These are phyloP conservation scores for Lamellibrachia satsuma DNA, from an alignment of 2,888 invertebrate genomes.

Conservation along the genomic window DNA sequence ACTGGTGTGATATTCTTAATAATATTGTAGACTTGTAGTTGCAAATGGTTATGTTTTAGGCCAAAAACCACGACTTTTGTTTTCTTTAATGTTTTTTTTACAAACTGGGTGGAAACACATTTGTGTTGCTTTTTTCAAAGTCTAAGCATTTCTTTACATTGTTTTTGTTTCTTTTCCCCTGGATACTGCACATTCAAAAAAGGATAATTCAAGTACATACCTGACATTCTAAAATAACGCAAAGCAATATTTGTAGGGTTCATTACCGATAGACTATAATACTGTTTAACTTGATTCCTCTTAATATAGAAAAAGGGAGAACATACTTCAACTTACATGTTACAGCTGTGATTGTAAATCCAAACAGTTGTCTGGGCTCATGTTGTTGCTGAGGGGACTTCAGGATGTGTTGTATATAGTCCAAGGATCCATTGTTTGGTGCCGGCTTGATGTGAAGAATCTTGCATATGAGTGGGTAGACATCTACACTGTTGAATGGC, in stretches of 20 bases:
- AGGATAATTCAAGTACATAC: background rate
- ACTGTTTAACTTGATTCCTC: too few relatives aligned
- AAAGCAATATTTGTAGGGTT: background rate
- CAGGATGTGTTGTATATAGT: slow-evolving; percentile 35
- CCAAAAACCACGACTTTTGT: too few relatives aligned
- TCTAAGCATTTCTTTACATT: background rate
- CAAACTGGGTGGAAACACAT: background rate
- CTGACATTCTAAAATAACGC: background rate
- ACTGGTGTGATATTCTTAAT: too few relatives aligned
- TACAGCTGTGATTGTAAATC: background rate
- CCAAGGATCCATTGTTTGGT: slow-evolving; percentile 58
- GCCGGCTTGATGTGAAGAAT: slow-evolving; percentile 55
- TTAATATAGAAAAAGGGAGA: too few relatives aligned
- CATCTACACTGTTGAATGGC: slow-evolving; percentile 59
- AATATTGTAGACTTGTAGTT: too few relatives aligned
- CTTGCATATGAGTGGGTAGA: slow-evolving; percentile 62
- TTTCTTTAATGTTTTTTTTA: background rate
- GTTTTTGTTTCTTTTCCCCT: background rate
- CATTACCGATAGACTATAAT: too few relatives aligned
- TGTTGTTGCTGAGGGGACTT: background rate
- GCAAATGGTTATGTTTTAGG: too few relatives aligned
- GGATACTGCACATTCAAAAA: background rate
- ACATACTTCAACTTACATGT: background rate
- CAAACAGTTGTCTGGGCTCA: background rate
- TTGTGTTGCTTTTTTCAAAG: background rate